phyloP scores from a whole-genome alignment of 2,113 vertebrate genomes.

The Nothocercus julius region DNA sequence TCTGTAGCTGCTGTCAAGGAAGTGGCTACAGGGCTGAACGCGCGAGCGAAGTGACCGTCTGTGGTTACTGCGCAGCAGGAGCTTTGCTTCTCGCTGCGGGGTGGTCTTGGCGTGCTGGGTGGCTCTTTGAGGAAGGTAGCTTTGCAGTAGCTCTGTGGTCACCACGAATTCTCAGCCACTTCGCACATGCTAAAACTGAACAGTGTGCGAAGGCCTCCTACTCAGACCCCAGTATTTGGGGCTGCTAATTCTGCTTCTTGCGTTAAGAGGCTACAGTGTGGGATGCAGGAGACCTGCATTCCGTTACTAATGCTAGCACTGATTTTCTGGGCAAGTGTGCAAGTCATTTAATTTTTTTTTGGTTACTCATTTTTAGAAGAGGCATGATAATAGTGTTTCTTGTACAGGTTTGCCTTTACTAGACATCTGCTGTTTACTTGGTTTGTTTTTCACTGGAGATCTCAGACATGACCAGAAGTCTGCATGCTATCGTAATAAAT shows the following conservation, averaged over 20 bases:
- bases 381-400: fast-evolving
- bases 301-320: neutral
- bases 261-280: neutral
- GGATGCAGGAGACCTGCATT: neutral
- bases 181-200: fast-evolving
- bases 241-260: neutral
- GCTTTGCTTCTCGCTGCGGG: neutral
- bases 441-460: neutral
- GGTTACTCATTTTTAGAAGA: neutral
- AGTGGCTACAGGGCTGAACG: neutral
- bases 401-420: neutral
- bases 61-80: neutral
- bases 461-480: neutral
- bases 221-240: neutral
- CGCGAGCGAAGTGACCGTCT: neutral
- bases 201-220: neutral
- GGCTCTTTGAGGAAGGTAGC: neutral
- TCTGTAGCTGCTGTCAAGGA: slow-evolving; percentile 34
- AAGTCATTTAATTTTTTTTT: neutral
- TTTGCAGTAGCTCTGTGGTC: neutral
- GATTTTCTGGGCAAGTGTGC: neutral
- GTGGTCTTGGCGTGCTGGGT: neutral
- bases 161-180: neutral
- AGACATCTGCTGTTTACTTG: neutral
- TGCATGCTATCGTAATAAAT: fast-evolving